Evolutionary conservation across 2,888 invertebrate genomes (phyloP).

Genomic region (Drosophila mulleri): DNA sequence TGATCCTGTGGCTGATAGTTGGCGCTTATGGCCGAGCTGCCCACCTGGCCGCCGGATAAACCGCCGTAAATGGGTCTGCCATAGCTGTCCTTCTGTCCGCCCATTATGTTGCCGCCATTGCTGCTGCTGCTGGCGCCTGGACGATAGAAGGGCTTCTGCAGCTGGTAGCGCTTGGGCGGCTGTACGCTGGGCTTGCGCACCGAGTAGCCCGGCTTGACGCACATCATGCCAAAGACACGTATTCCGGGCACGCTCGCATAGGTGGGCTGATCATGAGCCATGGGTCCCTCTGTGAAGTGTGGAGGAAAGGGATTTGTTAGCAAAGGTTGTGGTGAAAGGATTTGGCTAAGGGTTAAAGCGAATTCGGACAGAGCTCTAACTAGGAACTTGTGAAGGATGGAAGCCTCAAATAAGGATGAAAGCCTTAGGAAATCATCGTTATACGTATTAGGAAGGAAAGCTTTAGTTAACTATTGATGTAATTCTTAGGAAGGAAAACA

Average conservation of each 20-base stretch:
- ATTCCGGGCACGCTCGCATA: conserved; percentile 97
- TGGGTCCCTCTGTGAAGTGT: conserved; percentile 91
- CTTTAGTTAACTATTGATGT: too few species aligned
- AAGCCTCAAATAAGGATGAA: too few species aligned
- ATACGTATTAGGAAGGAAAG: too few species aligned
- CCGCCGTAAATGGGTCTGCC: conserved; percentile 69
- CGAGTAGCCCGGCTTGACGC: conserved; percentile 88
- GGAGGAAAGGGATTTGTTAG: background rate
- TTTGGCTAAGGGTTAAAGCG: background rate
- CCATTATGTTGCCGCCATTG: conserved; percentile 30
- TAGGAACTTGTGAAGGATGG: too few species aligned
- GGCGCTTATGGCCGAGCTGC: conserved; percentile 71
- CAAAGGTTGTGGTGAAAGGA: background rate
- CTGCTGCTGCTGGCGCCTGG: conserved; percentile 57
- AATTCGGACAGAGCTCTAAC: background rate
- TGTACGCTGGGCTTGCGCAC: conserved; percentile 83
- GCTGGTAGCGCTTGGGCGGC: conserved; percentile 84
- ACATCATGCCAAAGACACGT: conserved; percentile 97
- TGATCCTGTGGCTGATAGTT: conserved; percentile 82
- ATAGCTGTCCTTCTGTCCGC: conserved; percentile 71
- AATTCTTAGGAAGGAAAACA: too few species aligned
- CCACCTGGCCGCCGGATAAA: conserved; percentile 35
- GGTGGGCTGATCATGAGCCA: conserved; percentile 96
- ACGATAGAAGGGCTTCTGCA: conserved; percentile 84
- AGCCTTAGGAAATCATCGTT: background rate